phyloP scores from a whole-genome alignment of 2,888 invertebrate species.

The Muscina levida region DNA sequence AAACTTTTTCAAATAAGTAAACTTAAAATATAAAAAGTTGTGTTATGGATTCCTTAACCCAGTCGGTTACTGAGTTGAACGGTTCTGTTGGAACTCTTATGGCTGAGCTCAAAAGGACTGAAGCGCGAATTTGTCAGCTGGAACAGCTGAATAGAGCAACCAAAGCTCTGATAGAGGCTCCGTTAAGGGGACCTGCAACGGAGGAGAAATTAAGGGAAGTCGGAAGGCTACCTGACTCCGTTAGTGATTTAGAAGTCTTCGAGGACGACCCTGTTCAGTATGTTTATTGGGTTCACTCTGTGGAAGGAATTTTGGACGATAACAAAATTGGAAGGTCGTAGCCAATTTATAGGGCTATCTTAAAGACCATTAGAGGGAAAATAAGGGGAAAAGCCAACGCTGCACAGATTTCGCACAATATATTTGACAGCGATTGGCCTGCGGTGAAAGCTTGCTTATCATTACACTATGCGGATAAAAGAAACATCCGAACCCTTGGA shows the following conservation, averaged over 20 bases:
- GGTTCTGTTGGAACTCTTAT: background rate
- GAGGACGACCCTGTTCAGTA: slow-evolving; percentile 61
- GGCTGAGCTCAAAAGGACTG: background rate
- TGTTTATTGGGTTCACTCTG: slow-evolving; percentile 58
- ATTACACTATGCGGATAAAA: slow-evolving; percentile 66
- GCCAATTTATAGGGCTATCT: slow-evolving; percentile 58
- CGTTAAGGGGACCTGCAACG: slow-evolving; percentile 15
- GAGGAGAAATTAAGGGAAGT: slow-evolving; percentile 44
- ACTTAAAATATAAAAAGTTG: too few relatives aligned
- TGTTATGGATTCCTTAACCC: too few relatives aligned
- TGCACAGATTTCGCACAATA: slow-evolving; percentile 55
- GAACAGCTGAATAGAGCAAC: background rate
- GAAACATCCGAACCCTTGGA: slow-evolving; percentile 62
- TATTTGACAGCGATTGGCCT: slow-evolving; percentile 59
- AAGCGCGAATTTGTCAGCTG: background rate
- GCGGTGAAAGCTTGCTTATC: slow-evolving; percentile 64
- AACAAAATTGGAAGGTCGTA: slow-evolving; percentile 50
- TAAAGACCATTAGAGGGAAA: slow-evolving; percentile 51
- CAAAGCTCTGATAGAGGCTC: background rate
- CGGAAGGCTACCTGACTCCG: slow-evolving; percentile 48
- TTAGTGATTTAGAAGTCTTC: slow-evolving; percentile 56
- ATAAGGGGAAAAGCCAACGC: slow-evolving; percentile 52
- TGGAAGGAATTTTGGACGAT: slow-evolving; percentile 55
- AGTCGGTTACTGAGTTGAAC: too few relatives aligned
- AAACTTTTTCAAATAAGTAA: too few relatives aligned